Evolutionary conservation across 2,888 invertebrate species (phyloP).

Genomic region (Keiferia lycopersicella): DNA sequence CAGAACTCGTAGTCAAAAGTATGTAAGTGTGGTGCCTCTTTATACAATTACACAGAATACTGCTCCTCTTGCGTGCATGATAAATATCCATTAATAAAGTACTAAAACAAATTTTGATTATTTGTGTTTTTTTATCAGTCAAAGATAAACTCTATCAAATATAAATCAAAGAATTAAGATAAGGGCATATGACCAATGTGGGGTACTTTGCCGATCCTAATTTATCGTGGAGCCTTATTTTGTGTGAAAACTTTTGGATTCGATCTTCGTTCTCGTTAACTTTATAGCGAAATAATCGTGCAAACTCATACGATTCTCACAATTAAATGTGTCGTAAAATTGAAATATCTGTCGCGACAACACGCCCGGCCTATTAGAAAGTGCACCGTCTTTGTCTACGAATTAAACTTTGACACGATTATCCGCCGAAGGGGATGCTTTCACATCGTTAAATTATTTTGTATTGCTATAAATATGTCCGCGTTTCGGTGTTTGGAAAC

Average conservation of each 20-base stretch:
- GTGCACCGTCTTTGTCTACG: conserved; percentile 72
- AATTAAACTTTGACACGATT: conserved; percentile 80
- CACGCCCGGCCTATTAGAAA: conserved; percentile 71
- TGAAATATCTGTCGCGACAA: conserved; percentile 60
- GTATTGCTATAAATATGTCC: conserved; percentile 76
- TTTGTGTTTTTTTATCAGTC: neutral
- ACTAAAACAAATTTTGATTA: neutral
- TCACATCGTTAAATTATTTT: conserved; percentile 79
- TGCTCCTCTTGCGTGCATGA: too few relatives aligned
- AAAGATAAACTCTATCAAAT: neutral
- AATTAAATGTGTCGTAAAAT: conserved; percentile 70
- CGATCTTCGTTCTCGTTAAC: conserved; percentile 7
- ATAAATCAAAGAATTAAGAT: neutral
- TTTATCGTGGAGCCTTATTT: neutral
- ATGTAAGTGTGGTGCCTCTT: too few relatives aligned
- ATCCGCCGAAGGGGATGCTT: conserved; percentile 64
- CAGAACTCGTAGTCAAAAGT: too few relatives aligned
- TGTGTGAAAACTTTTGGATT: conserved; percentile 2
- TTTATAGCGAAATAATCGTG: conserved; percentile 14
- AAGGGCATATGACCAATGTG: neutral
- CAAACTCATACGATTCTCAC: conserved; percentile 54
- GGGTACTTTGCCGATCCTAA: neutral
- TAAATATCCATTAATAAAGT: too few relatives aligned
- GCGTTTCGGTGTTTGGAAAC: conserved; percentile 71
- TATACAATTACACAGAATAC: too few relatives aligned